Percentiles rank a stretch among this genome's conserved stretches.
Evolutionary conservation across 1,140 invertebrate genomes (phyloP).

Genomic region (Onthophagus taurus): DNA sequence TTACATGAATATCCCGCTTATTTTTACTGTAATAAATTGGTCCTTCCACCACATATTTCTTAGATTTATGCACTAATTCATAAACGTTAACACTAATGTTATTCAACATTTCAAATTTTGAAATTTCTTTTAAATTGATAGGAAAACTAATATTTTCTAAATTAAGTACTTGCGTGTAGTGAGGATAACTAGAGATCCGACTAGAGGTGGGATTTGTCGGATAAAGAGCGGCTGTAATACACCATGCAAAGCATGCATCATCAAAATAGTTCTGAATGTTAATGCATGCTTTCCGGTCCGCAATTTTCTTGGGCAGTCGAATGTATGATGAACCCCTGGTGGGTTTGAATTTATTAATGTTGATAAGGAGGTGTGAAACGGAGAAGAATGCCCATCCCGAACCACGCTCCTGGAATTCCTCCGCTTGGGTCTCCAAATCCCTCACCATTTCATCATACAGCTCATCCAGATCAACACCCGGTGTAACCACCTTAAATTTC

Average conservation of each 20-base stretch:
- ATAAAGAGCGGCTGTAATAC: constrained; percentile 29
- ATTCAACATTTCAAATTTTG: no score
- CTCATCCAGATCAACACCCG: background rate
- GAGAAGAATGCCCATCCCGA: constrained; percentile 29
- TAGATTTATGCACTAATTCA: background rate
- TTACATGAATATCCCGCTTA: no score
- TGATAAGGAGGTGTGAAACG: constrained; percentile 23
- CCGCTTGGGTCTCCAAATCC: background rate
- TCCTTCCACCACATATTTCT: no score
- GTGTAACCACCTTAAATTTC: background rate
- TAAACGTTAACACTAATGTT: constrained; percentile 14
- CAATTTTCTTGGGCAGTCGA: constrained; percentile 20
- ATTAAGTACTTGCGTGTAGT: background rate
- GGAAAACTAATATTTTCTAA: constrained; percentile 9
- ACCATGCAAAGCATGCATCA: constrained; percentile 32
- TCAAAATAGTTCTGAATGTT: constrained; percentile 34
- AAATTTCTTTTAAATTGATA: constrained; percentile 4
- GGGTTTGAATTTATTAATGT: constrained; percentile 25
- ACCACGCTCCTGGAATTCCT: constrained; percentile 21
- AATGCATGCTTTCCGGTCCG: constrained; percentile 29
- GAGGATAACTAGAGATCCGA: background rate
- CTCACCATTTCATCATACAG: background rate
- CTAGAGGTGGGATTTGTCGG: constrained; percentile 13
- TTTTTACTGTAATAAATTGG: no score
- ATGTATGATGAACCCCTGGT: background rate